These are phyloP conservation scores for Eudasyphora cyanicolor DNA, from an alignment of 2,888 invertebrate species.

Conservation along the genomic window DNA sequence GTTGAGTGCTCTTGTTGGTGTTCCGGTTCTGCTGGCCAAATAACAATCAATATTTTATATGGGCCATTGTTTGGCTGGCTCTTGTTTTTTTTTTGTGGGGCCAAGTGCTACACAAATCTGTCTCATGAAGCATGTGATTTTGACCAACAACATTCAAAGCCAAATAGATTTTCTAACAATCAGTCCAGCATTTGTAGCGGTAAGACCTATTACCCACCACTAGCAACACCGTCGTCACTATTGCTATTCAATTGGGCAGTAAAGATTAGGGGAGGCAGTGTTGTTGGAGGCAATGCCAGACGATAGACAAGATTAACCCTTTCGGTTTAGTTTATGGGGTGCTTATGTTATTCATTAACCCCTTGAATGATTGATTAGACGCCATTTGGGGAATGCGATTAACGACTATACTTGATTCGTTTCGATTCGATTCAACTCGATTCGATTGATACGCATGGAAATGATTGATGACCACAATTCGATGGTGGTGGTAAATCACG, in stretches of 20 bases:
- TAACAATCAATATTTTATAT: neutral
- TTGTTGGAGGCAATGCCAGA: too few species aligned
- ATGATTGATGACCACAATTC: slow-evolving; percentile 11
- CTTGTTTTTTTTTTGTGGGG: neutral
- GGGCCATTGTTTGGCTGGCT: neutral
- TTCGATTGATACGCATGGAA: neutral
- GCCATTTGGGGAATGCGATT: neutral
- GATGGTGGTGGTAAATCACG: neutral
- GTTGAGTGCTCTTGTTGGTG: neutral
- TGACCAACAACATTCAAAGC: neutral
- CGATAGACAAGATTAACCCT: slow-evolving; percentile 5
- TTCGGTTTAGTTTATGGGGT: neutral
- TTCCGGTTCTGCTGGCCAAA: neutral
- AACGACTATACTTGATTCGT: neutral
- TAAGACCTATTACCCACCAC: too few species aligned
- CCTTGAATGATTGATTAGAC: neutral
- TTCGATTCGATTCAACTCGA: neutral
- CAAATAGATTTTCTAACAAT: slow-evolving; percentile 6
- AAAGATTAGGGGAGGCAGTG: neutral
- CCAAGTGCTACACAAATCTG: slow-evolving; percentile 10
- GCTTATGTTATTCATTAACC: neutral
- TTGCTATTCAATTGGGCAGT: neutral
- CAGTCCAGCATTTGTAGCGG: neutral
- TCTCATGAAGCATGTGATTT: slow-evolving; percentile 2
- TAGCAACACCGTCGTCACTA: too few species aligned